Conservation (phyloP, 2,797 vertebrate species). For the Malurus leucopterus region DNA sequence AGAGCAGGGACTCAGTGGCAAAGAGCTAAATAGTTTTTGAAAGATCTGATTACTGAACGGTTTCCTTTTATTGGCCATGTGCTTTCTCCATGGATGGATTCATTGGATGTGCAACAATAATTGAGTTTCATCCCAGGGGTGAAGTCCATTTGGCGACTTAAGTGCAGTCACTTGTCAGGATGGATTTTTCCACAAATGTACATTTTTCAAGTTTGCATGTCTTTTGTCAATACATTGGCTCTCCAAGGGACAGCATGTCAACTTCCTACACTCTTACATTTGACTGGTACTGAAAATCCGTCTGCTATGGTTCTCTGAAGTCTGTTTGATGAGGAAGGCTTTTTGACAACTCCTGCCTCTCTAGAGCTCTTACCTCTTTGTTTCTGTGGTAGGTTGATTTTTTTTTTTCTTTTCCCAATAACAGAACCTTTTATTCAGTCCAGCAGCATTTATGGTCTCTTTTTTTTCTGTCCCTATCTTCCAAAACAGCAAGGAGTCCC, state of each 20-base stretch:
- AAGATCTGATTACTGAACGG: conserved; percentile 85
- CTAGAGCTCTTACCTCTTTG: conserved; percentile 58
- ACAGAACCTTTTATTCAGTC: not conserved
- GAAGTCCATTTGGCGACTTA: conserved; percentile 83
- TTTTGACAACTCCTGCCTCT: conserved; percentile 59
- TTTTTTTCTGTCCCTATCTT: not conserved
- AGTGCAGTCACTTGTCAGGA: conserved; percentile 88
- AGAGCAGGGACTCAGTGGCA: conserved; percentile 78
- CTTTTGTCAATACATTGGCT: conserved; percentile 63
- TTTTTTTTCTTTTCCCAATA: not conserved
- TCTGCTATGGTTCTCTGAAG: conserved; percentile 55
- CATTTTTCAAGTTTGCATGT: conserved; percentile 80
- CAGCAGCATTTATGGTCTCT: conserved; percentile 1
- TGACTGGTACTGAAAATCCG: conserved; percentile 68
- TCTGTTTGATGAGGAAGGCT: conserved; percentile 58
- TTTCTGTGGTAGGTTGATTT: not conserved
- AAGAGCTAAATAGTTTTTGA: conserved; percentile 87
- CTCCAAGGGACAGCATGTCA: conserved; percentile 65
- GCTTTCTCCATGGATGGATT: conserved; percentile 81
- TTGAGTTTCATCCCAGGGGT: conserved; percentile 83
- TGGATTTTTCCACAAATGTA: conserved; percentile 81
- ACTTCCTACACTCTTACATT: conserved; percentile 60
- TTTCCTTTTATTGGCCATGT: conserved; percentile 75
- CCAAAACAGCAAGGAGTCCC: not conserved
- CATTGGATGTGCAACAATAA: conserved; percentile 81